phyloP scores from a whole-genome alignment of 2,113 vertebrate species.

The Pelvicachromis taeniatus region DNA sequence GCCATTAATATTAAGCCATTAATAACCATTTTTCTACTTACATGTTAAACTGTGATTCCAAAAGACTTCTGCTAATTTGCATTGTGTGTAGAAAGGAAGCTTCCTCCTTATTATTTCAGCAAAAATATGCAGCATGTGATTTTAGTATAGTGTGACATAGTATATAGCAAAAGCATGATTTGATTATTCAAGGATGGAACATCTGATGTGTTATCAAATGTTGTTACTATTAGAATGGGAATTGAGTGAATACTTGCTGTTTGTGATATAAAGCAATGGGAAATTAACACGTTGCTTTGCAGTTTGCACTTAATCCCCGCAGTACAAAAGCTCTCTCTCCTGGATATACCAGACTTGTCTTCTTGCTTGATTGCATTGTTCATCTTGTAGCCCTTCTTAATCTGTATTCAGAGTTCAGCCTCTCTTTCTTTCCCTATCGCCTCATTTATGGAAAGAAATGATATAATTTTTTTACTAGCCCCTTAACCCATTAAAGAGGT shows the following conservation, averaged over 20 bases:
- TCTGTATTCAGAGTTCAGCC: slow-evolving; percentile 42
- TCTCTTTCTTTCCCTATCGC: background rate
- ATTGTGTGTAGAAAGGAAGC: background rate
- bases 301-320: slow-evolving; percentile 34
- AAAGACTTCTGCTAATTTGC: background rate
- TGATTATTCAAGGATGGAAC: background rate
- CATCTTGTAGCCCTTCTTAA: slow-evolving; percentile 15
- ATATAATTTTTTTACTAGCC: background rate
- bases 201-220: slow-evolving; percentile 1
- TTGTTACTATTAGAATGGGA: background rate
- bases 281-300: slow-evolving; percentile 17
- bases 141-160: background rate
- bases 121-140: background rate
- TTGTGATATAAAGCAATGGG: slow-evolving; percentile 1
- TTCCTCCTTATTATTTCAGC: background rate
- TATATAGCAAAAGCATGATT: background rate
- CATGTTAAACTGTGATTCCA: background rate
- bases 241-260: background rate
- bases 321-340: slow-evolving; percentile 22
- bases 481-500: background rate
- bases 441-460: slow-evolving; percentile 14
- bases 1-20: no score
- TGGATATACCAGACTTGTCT: slow-evolving; percentile 7
- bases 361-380: slow-evolving; percentile 35
- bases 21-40: background rate